A percentile compares a stretch with the other conserved stretches of the same genome.
These are phyloP conservation scores for Serripes groenlandicus DNA, from an alignment of 2,888 invertebrate genomes.

Conservation along the genomic window DNA sequence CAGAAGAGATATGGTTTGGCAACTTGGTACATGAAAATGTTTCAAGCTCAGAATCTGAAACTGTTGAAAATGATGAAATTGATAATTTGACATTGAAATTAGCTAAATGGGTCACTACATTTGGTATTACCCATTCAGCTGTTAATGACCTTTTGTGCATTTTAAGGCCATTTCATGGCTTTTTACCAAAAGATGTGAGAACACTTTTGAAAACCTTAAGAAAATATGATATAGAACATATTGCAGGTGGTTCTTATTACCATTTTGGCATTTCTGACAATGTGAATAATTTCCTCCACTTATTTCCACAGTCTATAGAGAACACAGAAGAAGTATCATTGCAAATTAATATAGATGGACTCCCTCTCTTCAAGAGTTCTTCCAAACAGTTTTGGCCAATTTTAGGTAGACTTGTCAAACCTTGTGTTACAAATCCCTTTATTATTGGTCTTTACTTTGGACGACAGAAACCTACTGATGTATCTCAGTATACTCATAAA, in stretches of 20 bases:
- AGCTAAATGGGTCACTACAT: constrained; percentile 22
- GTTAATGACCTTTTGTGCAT: constrained; percentile 27
- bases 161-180: constrained; percentile 20
- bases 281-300: background rate
- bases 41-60: constrained; percentile 7
- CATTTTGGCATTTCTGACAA: constrained; percentile 50
- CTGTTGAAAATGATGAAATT: constrained; percentile 1
- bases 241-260: constrained; percentile 43
- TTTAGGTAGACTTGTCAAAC: constrained; percentile 25
- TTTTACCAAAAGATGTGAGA: constrained; percentile 43
- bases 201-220: constrained; percentile 37
- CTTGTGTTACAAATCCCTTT: constrained; percentile 28
- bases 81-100: constrained; percentile 11
- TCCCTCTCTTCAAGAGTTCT: constrained; percentile 45
- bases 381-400: constrained; percentile 46
- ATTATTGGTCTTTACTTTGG: constrained; percentile 38
- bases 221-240: constrained; percentile 24
- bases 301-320: background rate
- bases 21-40: too few species aligned
- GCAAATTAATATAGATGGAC: constrained; percentile 54
- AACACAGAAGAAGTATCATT: constrained; percentile 13
- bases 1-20: too few species aligned
- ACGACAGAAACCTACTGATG: constrained; percentile 47
- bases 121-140: constrained; percentile 32
- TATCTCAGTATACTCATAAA: constrained; percentile 39